Percentiles rank a stretch among this genome's conserved stretches.
Conservation (phyloP, 2,797 vertebrate genomes). For the Chelon auratus region DNA sequence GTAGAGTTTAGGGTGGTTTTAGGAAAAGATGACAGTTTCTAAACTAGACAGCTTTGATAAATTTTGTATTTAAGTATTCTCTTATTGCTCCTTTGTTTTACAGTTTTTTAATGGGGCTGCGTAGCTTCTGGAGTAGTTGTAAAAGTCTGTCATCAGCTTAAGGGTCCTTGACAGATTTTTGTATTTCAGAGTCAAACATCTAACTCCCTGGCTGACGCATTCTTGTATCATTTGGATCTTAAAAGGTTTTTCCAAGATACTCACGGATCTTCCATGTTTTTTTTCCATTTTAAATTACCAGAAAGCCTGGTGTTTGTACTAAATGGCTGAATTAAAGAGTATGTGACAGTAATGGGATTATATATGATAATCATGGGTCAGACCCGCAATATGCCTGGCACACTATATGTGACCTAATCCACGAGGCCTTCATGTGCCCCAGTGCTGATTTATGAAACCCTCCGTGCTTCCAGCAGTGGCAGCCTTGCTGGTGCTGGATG, state of each 20-base stretch:
- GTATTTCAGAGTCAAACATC: background rate
- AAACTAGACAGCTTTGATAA: background rate
- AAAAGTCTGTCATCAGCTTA: background rate
- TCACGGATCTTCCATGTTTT: background rate
- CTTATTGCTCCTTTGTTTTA: conserved; percentile 9
- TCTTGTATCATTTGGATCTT: background rate
- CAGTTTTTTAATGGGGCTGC: background rate
- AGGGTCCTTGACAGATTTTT: background rate
- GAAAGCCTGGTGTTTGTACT: background rate
- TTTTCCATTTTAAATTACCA: conserved; percentile 1
- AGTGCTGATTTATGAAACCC: conserved; percentile 60
- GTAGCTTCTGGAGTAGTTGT: background rate
- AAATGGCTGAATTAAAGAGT: conserved; percentile 6
- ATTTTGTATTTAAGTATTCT: background rate
- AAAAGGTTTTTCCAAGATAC: background rate
- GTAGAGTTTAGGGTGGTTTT: conserved; percentile 13
- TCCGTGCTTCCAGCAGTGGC: conserved; percentile 56
- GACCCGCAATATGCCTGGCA: conserved; percentile 10
- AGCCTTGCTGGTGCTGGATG: conserved; percentile 48
- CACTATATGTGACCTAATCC: conserved; percentile 39
- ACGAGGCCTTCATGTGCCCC: conserved; percentile 48
- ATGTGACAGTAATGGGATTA: conserved; percentile 55
- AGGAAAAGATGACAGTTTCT: background rate
- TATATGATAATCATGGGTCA: conserved; percentile 47
- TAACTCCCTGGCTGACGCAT: background rate